Percentiles rank a stretch among this genome's conserved stretches.
phyloP scores from a whole-genome alignment of 2,113 vertebrate genomes.

The Catharus fuscescens region DNA sequence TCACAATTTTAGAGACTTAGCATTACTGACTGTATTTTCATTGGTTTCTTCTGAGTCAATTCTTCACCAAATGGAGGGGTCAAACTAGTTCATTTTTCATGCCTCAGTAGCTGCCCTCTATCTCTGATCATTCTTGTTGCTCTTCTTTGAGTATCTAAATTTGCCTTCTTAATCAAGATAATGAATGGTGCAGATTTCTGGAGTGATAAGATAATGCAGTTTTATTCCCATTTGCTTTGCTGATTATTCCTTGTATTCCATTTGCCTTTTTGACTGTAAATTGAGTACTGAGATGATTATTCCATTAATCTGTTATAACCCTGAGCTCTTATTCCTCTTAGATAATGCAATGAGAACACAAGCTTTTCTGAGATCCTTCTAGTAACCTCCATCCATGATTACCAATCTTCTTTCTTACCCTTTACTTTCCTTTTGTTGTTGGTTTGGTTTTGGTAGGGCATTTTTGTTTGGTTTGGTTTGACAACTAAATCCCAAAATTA shows the following conservation, averaged over 20 bases:
- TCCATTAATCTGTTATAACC: not conserved
- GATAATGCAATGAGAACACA: not conserved
- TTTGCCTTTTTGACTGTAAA: constrained; percentile 15
- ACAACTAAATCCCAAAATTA: not conserved
- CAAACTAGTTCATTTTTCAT: not conserved
- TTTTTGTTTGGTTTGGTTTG: not conserved
- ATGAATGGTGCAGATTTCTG: not conserved
- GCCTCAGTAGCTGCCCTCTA: not conserved
- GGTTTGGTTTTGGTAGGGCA: not conserved
- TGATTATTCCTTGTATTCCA: not conserved
- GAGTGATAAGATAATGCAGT: not conserved
- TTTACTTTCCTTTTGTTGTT: not conserved
- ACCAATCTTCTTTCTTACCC: not conserved
- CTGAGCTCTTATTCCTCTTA: not conserved
- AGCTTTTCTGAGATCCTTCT: not conserved
- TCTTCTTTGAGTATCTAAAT: not conserved
- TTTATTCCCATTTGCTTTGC: not conserved
- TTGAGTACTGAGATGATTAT: not conserved
- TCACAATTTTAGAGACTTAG: not conserved
- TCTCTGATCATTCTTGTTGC: not conserved
- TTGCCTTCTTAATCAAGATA: not conserved
- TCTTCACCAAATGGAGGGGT: not conserved
- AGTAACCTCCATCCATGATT: not conserved
- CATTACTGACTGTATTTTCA: not conserved
- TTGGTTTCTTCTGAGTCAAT: not conserved